A percentile compares a stretch with the other conserved stretches of the same genome.
Evolutionary conservation across 2,113 vertebrate genomes (phyloP).

Genomic region (Pyxicephalus adspersus): DNA sequence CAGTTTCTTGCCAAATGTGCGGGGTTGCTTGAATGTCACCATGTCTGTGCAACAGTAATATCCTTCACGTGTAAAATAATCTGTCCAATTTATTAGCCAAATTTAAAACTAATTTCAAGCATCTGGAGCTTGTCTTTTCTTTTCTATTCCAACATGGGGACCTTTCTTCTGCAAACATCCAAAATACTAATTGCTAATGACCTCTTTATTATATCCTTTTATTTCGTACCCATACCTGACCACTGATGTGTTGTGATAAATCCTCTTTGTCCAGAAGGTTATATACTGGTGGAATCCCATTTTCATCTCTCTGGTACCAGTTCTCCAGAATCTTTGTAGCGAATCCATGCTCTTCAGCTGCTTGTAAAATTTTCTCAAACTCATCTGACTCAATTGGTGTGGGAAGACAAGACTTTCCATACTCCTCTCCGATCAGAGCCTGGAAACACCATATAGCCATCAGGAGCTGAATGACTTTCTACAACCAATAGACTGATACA

Average conservation of each 20-base stretch:
- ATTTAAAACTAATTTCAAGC: no score
- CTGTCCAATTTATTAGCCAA: no score
- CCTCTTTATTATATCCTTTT: no score
- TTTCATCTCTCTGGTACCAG: conserved; percentile 76
- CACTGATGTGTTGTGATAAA: background rate
- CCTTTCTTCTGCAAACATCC: no score
- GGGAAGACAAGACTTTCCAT: conserved; percentile 68
- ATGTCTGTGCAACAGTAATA: no score
- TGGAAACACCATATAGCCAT: conserved; percentile 49
- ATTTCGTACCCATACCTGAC: background rate
- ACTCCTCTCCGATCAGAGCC: conserved; percentile 75
- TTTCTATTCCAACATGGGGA: no score
- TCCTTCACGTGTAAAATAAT: no score
- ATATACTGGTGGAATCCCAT: conserved; percentile 71
- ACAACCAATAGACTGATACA: no score
- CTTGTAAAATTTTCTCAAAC: conserved; percentile 71
- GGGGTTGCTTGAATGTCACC: no score
- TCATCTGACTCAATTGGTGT: conserved; percentile 71
- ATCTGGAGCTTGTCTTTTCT: no score
- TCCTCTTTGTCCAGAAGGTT: conserved; percentile 57
- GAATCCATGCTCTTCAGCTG: conserved; percentile 64
- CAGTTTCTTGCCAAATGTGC: no score
- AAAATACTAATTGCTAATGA: background rate
- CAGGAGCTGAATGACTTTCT: background rate
- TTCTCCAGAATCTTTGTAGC: conserved; percentile 67